These are phyloP conservation scores for Drosophila oshimai DNA, from an alignment of 1,140 invertebrate species.

Conservation along the genomic window DNA sequence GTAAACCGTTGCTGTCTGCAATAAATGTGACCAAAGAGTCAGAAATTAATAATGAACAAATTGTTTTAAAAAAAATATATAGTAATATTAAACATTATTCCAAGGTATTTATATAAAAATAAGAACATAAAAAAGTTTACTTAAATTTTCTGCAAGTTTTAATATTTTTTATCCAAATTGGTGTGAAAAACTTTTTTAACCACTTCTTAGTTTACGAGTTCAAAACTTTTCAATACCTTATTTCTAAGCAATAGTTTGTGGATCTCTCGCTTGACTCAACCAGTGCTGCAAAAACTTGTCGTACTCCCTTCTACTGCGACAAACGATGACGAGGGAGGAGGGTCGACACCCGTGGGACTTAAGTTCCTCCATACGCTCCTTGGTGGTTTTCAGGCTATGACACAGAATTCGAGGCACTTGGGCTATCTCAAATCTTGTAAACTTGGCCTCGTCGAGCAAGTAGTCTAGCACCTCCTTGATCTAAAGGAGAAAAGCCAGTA, in stretches of 20 bases:
- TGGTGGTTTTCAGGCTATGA: slow-evolving; percentile 84
- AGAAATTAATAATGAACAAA: background rate
- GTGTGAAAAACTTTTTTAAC: background rate
- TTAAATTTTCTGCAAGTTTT: background rate
- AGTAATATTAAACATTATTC: too few relatives aligned
- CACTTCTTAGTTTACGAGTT: too few relatives aligned
- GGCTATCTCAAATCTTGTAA: slow-evolving; percentile 83
- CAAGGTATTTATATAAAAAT: background rate
- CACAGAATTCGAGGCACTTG: slow-evolving; percentile 83
- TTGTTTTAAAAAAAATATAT: background rate
- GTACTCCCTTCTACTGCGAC: slow-evolving; percentile 84
- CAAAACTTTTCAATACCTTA: background rate
- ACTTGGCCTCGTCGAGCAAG: slow-evolving; percentile 83
- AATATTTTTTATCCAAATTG: too few relatives aligned
- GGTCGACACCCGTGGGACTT: slow-evolving; percentile 79
- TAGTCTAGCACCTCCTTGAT: slow-evolving; percentile 84
- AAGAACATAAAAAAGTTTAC: background rate
- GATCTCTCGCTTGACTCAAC: slow-evolving; percentile 8
- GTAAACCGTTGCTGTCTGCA: slow-evolving; percentile 46
- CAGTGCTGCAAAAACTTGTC: slow-evolving; percentile 76
- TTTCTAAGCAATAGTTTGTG: background rate
- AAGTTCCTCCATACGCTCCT: slow-evolving; percentile 82
- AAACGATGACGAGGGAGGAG: slow-evolving; percentile 83
- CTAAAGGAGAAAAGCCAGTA: slow-evolving; percentile 14
- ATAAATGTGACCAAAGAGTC: slow-evolving; percentile 45